Conservation (phyloP, 2,888 invertebrate species). For the Conistra vaccinii region DNA sequence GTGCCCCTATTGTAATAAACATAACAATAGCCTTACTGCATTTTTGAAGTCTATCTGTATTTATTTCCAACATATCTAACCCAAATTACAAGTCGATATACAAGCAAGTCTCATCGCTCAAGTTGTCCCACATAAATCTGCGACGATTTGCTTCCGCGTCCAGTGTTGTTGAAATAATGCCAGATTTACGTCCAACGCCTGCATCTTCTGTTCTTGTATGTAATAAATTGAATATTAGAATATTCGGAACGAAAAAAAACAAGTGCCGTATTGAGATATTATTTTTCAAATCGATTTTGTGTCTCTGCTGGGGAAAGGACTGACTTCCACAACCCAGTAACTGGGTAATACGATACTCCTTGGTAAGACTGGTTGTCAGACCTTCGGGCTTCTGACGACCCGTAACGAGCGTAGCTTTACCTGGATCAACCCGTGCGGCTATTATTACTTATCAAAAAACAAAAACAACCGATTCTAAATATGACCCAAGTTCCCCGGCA, state of each 20-base stretch:
- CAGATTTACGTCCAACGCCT: conserved; percentile 70
- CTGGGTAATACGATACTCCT: no score
- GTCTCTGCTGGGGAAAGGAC: not conserved
- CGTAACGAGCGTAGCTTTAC: no score
- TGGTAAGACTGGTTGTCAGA: no score
- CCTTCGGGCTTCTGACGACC: no score
- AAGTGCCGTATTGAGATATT: not conserved
- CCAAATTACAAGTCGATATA: conserved; percentile 45
- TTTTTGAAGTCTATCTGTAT: not conserved
- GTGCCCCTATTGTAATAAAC: not conserved
- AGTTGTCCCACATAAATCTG: conserved; percentile 81
- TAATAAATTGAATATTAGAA: conserved; percentile 34
- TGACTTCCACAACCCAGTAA: no score
- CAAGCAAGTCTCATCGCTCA: conserved; percentile 68
- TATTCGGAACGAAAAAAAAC: not conserved
- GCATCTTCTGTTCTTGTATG: conserved; percentile 6
- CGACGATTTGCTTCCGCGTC: conserved; percentile 82
- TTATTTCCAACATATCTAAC: not conserved
- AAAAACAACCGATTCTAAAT: conserved; percentile 24
- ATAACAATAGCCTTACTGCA: not conserved
- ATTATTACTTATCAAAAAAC: no score
- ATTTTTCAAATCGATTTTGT: not conserved
- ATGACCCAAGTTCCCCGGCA: conserved; percentile 12
- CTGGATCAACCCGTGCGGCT: no score
- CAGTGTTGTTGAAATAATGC: conserved; percentile 83